Percentiles rank a stretch among this genome's conserved stretches.
phyloP scores from a whole-genome alignment of 1,140 invertebrate genomes.

The Sinonovacula constricta region DNA sequence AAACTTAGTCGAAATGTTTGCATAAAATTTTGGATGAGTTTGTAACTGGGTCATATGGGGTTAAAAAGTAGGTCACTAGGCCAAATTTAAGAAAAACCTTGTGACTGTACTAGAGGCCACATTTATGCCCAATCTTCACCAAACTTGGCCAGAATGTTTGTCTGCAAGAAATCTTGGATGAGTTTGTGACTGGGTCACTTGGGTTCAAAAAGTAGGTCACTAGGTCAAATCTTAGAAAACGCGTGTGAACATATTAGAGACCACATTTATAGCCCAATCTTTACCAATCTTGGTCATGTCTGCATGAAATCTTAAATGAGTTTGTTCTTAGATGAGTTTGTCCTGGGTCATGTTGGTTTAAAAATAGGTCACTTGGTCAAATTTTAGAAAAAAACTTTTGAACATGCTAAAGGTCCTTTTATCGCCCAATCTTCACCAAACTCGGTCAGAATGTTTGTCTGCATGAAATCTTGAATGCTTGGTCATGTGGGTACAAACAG shows the following conservation, averaged over 20 bases:
- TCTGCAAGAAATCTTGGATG: not conserved
- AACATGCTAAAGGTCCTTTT: not conserved
- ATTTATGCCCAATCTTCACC: not conserved
- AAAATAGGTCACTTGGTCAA: not conserved
- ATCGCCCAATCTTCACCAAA: not conserved
- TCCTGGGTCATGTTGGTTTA: not conserved
- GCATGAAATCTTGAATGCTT: not conserved
- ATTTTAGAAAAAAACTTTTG: not conserved
- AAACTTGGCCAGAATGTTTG: not conserved
- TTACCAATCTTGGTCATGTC: not conserved
- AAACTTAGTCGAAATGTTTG: not conserved
- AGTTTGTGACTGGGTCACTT: no score
- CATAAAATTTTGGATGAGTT: not conserved
- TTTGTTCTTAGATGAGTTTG: not conserved
- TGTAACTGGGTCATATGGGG: not conserved
- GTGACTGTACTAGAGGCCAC: not conserved
- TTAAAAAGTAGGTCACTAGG: not conserved
- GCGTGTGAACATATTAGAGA: not conserved
- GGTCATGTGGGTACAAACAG: not conserved
- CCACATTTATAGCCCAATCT: not conserved
- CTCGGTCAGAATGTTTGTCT: not conserved
- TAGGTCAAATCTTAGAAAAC: not conserved
- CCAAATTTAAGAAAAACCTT: not conserved
- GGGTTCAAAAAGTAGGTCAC: not conserved
- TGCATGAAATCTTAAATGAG: not conserved